Conservation (phyloP, 2,888 invertebrate species). For the Netelia melanura region DNA sequence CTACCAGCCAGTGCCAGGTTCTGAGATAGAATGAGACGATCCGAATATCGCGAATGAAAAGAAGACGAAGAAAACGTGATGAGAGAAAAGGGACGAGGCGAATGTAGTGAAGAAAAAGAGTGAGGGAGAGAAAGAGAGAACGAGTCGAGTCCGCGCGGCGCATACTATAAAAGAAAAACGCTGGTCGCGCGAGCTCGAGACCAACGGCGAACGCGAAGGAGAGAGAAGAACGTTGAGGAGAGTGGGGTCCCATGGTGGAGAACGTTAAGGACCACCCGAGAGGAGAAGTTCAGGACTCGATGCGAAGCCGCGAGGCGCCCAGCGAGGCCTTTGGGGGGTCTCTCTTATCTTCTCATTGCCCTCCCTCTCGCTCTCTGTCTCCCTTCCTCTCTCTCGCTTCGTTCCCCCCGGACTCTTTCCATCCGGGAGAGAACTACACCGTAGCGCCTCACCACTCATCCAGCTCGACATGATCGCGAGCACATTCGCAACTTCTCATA, state of each 20-base stretch:
- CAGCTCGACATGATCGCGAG: slow-evolving; percentile 25
- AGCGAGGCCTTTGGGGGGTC: slow-evolving; percentile 82
- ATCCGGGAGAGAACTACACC: slow-evolving; percentile 73
- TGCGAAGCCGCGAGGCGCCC: slow-evolving; percentile 82
- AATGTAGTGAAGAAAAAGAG: slow-evolving; percentile 39
- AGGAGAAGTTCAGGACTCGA: slow-evolving; percentile 81
- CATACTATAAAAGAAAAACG: slow-evolving; percentile 67
- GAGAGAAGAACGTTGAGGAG: slow-evolving; percentile 40
- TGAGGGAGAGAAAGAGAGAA: slow-evolving; percentile 30
- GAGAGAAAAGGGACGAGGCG: slow-evolving; percentile 57
- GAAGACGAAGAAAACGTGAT: slow-evolving; percentile 62
- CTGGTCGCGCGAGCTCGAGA: slow-evolving; percentile 66
- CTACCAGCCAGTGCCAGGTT: not conserved
- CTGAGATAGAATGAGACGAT: slow-evolving; percentile 45
- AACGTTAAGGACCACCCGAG: slow-evolving; percentile 83
- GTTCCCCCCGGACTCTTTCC: slow-evolving; percentile 66
- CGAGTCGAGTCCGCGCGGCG: slow-evolving; percentile 54
- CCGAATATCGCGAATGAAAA: slow-evolving; percentile 48
- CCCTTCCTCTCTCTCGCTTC: slow-evolving; percentile 53
- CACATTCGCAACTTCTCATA: slow-evolving; percentile 57
- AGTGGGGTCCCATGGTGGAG: slow-evolving; percentile 68
- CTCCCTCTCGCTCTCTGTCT: slow-evolving; percentile 64
- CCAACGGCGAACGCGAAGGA: slow-evolving; percentile 57
- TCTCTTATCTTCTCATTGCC: slow-evolving; percentile 81
- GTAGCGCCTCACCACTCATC: slow-evolving; percentile 22